Percentiles rank a stretch among this genome's conserved stretches.
Evolutionary conservation across 2,888 invertebrate species (phyloP).

Genomic region (Dryomyza anilis): DNA sequence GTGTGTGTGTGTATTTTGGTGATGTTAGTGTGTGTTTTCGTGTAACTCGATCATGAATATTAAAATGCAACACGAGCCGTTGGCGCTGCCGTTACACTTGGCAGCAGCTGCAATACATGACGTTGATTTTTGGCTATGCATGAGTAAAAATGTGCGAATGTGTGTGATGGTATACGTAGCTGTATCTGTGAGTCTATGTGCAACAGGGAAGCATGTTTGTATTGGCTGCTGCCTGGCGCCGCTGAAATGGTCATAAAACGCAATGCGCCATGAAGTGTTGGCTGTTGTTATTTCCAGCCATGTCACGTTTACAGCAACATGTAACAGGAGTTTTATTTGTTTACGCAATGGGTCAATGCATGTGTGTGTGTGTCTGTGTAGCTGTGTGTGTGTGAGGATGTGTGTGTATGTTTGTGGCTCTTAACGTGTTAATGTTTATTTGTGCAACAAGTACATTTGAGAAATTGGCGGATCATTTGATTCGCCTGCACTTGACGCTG

Average conservation of each 20-base stretch:
- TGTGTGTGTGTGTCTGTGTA: neutral
- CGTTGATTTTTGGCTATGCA: no score
- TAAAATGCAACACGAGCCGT: no score
- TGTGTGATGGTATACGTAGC: no score
- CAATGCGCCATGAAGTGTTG: neutral
- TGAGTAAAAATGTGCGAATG: no score
- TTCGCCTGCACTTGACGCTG: neutral
- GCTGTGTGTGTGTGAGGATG: neutral
- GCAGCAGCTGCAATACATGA: no score
- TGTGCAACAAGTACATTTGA: slow-evolving; percentile 18
- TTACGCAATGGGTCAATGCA: neutral
- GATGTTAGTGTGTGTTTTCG: no score
- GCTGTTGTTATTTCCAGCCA: neutral
- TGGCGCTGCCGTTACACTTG: no score
- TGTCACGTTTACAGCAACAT: no score
- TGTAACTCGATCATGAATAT: no score
- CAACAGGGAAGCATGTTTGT: neutral
- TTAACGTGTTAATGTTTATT: neutral
- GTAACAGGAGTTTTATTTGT: neutral
- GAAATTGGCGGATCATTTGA: neutral
- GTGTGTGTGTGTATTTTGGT: no score
- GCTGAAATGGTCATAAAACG: neutral
- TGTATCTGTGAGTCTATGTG: slow-evolving; percentile 8
- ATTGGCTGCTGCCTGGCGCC: slow-evolving; percentile 7
- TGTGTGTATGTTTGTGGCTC: neutral